A percentile compares a stretch with the other conserved stretches of the same genome.
Evolutionary conservation across 2,113 vertebrate genomes (phyloP).

Genomic region (Malaclemys terrapin): DNA sequence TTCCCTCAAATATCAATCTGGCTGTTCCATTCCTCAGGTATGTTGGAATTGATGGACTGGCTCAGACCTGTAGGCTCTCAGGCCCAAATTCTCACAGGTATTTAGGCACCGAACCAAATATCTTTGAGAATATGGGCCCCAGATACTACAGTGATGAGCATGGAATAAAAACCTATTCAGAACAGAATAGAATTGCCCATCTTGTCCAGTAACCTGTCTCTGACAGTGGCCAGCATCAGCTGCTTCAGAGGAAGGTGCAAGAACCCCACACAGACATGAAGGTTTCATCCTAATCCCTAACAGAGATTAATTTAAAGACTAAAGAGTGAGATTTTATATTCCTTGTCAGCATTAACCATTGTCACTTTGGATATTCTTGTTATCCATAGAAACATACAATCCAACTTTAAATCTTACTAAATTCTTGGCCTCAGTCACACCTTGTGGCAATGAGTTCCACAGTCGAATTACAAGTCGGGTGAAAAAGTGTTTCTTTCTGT

Average conservation of each 20-base stretch:
- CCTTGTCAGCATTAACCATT: not conserved
- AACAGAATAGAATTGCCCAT: not conserved
- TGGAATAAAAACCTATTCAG: not conserved
- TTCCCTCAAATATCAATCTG: not conserved
- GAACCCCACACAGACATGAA: not conserved
- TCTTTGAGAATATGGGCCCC: not conserved
- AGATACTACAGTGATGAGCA: not conserved
- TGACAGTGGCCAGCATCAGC: not conserved
- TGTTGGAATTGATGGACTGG: not conserved
- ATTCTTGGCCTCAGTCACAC: not conserved
- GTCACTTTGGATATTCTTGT: not conserved
- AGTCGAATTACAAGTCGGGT: not conserved
- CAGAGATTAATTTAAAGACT: not conserved
- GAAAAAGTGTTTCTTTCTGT: not conserved
- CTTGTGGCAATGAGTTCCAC: not conserved
- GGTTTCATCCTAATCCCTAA: not conserved
- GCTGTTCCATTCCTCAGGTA: not conserved
- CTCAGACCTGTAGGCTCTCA: not conserved
- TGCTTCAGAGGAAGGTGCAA: not conserved
- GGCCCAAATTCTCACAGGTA: not conserved
- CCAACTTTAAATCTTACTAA: not conserved
- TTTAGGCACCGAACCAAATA: not conserved
- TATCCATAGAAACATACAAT: not conserved
- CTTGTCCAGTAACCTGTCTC: not conserved
- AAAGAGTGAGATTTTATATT: not conserved